Percentiles rank a stretch among this genome's conserved stretches.
Conservation (phyloP, 2,888 invertebrate genomes). For the Leptothorax acervorum region DNA sequence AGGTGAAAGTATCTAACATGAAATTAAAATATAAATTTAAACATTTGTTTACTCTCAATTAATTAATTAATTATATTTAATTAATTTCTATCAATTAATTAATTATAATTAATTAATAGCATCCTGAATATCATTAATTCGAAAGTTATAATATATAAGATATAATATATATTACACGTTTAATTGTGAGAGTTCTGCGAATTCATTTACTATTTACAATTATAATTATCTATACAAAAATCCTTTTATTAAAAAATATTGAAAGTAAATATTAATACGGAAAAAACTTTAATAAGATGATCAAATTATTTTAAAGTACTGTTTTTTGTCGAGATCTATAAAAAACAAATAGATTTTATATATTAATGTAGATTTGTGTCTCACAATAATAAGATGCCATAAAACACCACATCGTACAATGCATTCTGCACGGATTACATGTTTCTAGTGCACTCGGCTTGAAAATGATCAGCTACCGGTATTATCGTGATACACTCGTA, state of each 20-base stretch:
- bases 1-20: neutral
- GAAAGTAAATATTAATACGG: neutral
- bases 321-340: neutral
- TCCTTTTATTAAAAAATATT: neutral
- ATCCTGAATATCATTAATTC: neutral
- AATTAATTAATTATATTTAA: too few species aligned
- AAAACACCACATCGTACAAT: neutral
- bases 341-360: constrained; percentile 8
- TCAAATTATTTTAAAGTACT: neutral
- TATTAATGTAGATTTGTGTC: neutral
- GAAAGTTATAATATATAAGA: neutral
- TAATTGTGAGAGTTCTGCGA: neutral
- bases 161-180: neutral
- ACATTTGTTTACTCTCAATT: neutral
- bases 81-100: too few species aligned
- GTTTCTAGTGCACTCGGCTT: constrained; percentile 19
- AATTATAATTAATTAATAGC: neutral
- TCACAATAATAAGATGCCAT: neutral
- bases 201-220: neutral
- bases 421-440: neutral
- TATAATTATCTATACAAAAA: neutral
- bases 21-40: neutral
- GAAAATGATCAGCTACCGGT: constrained; percentile 33
- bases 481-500: constrained; percentile 14
- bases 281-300: neutral